Evolutionary conservation across 2,113 vertebrate species (phyloP).

Genomic region (Chionis minor): DNA sequence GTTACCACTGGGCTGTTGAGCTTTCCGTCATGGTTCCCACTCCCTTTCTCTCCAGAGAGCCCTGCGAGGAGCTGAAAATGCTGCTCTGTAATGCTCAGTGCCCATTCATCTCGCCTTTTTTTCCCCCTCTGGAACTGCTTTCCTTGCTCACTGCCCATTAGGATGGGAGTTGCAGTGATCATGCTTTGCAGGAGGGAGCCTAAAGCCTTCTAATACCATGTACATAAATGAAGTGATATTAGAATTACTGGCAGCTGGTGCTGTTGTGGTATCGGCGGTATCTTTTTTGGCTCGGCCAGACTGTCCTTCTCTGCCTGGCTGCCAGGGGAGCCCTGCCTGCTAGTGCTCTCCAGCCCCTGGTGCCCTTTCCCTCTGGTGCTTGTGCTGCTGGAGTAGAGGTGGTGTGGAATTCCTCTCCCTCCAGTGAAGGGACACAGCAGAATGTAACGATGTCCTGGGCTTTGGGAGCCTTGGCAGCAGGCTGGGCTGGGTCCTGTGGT

Average conservation of each 20-base stretch:
- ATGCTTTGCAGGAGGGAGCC: neutral
- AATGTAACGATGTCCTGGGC: rapidly evolving
- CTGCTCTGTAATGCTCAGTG: neutral
- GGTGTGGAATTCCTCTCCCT: neutral
- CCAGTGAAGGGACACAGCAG: neutral
- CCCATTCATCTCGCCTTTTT: rapidly evolving
- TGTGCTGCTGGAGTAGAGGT: neutral
- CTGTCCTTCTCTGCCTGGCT: neutral
- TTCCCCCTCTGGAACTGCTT: rapidly evolving
- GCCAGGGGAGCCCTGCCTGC: neutral
- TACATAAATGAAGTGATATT: rapidly evolving
- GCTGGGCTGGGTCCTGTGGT: neutral
- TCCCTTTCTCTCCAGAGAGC: neutral
- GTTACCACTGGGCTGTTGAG: neutral
- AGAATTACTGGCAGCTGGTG: neutral
- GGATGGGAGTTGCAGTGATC: neutral
- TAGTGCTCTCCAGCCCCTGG: neutral
- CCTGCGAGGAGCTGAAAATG: neutral
- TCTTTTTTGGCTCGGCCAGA: neutral
- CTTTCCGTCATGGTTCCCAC: neutral
- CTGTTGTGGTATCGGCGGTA: neutral
- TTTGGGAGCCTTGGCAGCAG: neutral
- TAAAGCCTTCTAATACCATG: neutral
- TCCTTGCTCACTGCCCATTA: neutral
- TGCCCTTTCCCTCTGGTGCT: neutral